A percentile compares a stretch with the other conserved stretches of the same genome.
phyloP scores from a whole-genome alignment of 2,888 invertebrate genomes.

The Acrobasis repandana region DNA sequence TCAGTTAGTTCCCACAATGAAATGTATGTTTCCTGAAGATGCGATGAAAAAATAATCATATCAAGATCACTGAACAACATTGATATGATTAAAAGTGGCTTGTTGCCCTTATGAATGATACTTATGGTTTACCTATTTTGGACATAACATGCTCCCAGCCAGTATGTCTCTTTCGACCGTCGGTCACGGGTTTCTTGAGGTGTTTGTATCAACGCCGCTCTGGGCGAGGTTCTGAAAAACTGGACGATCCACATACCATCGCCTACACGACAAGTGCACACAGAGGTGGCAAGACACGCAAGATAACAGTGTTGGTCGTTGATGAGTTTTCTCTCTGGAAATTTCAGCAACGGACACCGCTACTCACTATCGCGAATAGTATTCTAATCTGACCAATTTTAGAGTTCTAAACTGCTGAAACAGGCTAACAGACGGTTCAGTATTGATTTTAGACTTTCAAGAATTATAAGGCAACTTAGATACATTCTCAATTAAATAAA shows the following conservation, averaged over 20 bases:
- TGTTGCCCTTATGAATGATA: constrained; percentile 79
- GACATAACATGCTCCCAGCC: constrained; percentile 77
- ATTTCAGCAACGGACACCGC: constrained; percentile 80
- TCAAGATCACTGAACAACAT: constrained; percentile 51
- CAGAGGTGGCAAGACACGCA: constrained; percentile 67
- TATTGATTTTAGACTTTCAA: constrained; percentile 52
- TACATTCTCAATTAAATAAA: constrained; percentile 19
- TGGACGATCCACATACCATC: constrained; percentile 83
- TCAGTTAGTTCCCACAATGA: constrained; percentile 32
- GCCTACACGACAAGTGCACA: constrained; percentile 78
- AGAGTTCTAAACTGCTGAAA: constrained; percentile 61
- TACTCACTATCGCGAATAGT: constrained; percentile 59
- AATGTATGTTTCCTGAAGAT: constrained; percentile 29
- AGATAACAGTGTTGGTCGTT: constrained; percentile 75
- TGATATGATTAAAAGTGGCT: constrained; percentile 65
- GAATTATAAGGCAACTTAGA: not conserved
- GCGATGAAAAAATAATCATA: constrained; percentile 66
- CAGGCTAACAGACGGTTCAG: constrained; percentile 43
- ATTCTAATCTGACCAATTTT: constrained; percentile 52
- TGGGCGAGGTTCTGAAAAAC: constrained; percentile 82
- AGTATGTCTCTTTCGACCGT: constrained; percentile 75
- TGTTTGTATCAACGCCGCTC: constrained; percentile 75
- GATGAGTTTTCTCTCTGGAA: constrained; percentile 74
- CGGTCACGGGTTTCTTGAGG: constrained; percentile 71
- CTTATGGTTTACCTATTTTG: constrained; percentile 81